Conservation (phyloP, 1,140 invertebrate species). For the Periplaneta americana region DNA sequence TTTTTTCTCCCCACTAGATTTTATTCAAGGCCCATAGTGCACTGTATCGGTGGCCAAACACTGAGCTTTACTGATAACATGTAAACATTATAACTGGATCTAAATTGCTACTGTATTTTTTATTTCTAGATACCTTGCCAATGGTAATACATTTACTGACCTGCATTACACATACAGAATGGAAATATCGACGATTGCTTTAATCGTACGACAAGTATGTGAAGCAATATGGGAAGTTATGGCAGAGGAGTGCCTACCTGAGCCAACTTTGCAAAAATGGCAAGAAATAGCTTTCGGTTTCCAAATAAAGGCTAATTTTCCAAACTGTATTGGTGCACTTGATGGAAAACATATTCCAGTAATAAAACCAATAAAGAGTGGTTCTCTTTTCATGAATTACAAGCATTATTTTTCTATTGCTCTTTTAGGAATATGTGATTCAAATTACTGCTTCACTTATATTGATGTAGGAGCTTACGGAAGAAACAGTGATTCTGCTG, state of each 20-base stretch:
- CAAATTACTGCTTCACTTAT: constrained; percentile 25
- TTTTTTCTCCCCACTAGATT: too few species aligned
- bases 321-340: constrained; percentile 23
- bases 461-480: constrained; percentile 36
- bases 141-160: not conserved
- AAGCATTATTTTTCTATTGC: constrained; percentile 33
- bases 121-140: not conserved
- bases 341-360: constrained; percentile 34
- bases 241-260: not conserved
- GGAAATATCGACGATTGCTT: not conserved
- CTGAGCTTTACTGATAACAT: too few species aligned
- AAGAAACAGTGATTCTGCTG: constrained; percentile 33
- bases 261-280: constrained; percentile 12
- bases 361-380: constrained; percentile 23
- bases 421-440: constrained; percentile 35
- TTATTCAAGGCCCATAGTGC: too few species aligned
- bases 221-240: not conserved
- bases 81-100: too few species aligned
- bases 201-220: not conserved
- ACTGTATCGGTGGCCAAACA: too few species aligned
- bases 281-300: constrained; percentile 1
- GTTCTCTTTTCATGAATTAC: constrained; percentile 33
- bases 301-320: constrained; percentile 6
- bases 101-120: too few species aligned
- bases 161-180: not conserved